Base-by-base conservation (phyloP, 2,797 vertebrate species). In the Oceanodroma leucorhoa region DNA sequence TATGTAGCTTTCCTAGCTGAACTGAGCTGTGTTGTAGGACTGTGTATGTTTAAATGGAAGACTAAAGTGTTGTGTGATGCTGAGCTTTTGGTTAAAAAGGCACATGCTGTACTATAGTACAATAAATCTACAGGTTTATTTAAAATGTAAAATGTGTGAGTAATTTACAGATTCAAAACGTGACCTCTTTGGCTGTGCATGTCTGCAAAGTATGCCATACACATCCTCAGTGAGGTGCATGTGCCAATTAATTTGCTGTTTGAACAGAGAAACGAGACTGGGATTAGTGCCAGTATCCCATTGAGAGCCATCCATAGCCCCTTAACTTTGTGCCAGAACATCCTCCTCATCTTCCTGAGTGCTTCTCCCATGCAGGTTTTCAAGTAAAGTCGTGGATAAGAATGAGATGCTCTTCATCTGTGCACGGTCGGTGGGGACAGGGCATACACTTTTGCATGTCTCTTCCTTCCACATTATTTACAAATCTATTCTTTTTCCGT, bases 41-140 rank as follows among this genome's bases (percentile, higher is more conserved):
- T 88, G 79, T 90, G 84, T 94, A 72, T 71, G 69, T 84, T 95
- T 78, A 79, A 71, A 66, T 92, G 72, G 87, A 90, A 95, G 95
- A 96, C 85, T 70, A 85, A 93, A 94, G 43, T 66, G 21, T 89
- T 73, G 62, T 84, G 93, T 69, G 89, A 92, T 85, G 73, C 58
- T 84, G 76, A 76, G 57, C 95, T 96, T 97, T 93, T 67, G 46
- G 70, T 95, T 95, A 72, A 95, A 95, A 95, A 94, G 93, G 54
- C 71, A 92, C 70, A 80, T 82, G 81, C 78, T 95, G 53, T 96
- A 92, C 89, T 84, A 45, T 77, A 94, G 82, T 84, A 83, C 70
- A 92, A 95, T 94, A 96, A 96, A 97, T 58, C 81, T 91, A 50
- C 76, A 80, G 88, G 91, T 82, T 86, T 90, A 82, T 91, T 96